phyloP scores from a whole-genome alignment of 53 echinoderm and acorn worm species.

The Actinopyga echinites region DNA sequence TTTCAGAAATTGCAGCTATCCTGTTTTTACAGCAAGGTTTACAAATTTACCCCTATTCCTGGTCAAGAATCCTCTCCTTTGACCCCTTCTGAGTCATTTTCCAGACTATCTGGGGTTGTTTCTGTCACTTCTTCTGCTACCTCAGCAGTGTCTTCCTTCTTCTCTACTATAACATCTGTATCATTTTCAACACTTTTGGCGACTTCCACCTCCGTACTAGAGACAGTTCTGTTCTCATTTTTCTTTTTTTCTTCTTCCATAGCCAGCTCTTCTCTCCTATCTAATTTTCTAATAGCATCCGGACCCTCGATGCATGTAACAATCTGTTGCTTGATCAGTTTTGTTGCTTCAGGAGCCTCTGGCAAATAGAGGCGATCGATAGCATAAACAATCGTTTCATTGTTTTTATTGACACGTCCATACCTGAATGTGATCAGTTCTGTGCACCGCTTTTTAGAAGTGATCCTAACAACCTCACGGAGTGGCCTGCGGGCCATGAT shows the following conservation, averaged over 20 bases:
- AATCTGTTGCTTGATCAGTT: conserved; percentile 84
- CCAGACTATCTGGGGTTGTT: conserved; percentile 5
- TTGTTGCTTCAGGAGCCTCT: conserved; percentile 86
- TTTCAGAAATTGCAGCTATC: conserved; percentile 4
- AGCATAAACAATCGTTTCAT: conserved; percentile 69
- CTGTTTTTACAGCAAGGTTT: background rate
- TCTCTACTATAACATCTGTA: background rate
- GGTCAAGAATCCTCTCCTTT: conserved; percentile 22
- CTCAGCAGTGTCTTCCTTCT: background rate
- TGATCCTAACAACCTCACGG: conserved; percentile 84
- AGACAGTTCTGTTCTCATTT: background rate
- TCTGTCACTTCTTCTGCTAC: conserved; percentile 17
- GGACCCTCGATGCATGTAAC: conserved; percentile 66
- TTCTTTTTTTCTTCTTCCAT: conserved; percentile 6
- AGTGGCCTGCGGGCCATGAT: conserved; percentile 89
- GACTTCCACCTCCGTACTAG: background rate
- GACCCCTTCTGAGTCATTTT: conserved; percentile 31
- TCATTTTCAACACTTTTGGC: background rate
- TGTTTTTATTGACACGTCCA: conserved; percentile 73
- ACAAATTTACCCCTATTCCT: background rate
- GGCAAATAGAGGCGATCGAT: conserved; percentile 83
- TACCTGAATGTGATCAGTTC: conserved; percentile 98
- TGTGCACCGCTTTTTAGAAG: conserved; percentile 93
- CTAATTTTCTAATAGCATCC: conserved; percentile 37
- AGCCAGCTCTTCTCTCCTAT: conserved; percentile 9